Base-by-base conservation (phyloP, 1,140 invertebrate genomes). In the Atta colombica region DNA sequence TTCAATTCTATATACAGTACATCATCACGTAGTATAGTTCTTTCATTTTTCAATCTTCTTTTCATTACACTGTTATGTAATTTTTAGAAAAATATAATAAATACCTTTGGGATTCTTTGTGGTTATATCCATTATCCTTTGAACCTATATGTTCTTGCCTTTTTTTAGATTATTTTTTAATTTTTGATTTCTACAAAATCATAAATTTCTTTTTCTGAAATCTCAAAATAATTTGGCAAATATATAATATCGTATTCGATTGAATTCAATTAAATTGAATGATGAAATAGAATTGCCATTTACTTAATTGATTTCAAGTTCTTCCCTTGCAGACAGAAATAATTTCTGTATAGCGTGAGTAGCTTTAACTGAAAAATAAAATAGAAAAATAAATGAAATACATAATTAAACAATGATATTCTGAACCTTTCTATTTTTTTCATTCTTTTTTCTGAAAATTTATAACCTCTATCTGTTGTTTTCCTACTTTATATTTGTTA, bases 281-380 rank as follows among this genome's bases (percentile, higher is more conserved):
- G 49, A 51, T 51, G 14, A 16, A 14, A 16, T 65, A 31, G 12
- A 77, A 66, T 66, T 49, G 35, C 14, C 39, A 58, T 8, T 14
- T n/a, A 63, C 39, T 77, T 71, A 77, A 77, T 80, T 39, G 4
- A 71, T 35, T 61, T 91, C 90, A 7, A 28, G 49, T 69, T 91
- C 90, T n/a, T 91, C 90, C 0, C n/a, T 91, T 18, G 89, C 89
- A 60, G 90, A 91, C 51, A 91, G 55, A 39, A 91, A 91, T 69
- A 91, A 55, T 5, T 91, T 91, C 51, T 91, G 90, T 63, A 89
- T 16, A 5, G 18, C 53, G 25, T 89, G 75, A 25, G 90, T 91
- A 39, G 74, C 16, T 86, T 91, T 55, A 61, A 89, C 90, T 91
- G 68, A 51, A 91, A 91, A 91, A 61, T 5, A 53, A 5, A 75